Conservation (phyloP, 2,888 invertebrate species). For the Drosophila stalkeri region DNA sequence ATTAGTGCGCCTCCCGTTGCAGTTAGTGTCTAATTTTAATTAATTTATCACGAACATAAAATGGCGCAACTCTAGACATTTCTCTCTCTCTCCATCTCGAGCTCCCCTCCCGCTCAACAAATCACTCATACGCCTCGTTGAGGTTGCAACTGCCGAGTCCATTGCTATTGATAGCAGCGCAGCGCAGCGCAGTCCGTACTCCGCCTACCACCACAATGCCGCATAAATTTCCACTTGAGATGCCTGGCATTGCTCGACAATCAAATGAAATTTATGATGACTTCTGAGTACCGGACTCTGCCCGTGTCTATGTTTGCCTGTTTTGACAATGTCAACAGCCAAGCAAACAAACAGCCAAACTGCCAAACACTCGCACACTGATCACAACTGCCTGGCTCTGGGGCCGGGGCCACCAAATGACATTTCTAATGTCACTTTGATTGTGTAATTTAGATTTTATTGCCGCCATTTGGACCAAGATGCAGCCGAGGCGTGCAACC, state of each 20-base stretch:
- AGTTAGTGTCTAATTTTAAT: conserved; percentile 79
- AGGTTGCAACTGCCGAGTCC: conserved; percentile 26
- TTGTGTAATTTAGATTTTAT: conserved; percentile 76
- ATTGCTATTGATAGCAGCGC: conserved; percentile 45
- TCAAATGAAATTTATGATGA: conserved; percentile 78
- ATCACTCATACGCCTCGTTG: conserved; percentile 78
- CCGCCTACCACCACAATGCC: conserved; percentile 13
- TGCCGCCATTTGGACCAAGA: conserved; percentile 56
- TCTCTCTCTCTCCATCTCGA: neutral
- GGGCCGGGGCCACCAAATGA: conserved; percentile 53
- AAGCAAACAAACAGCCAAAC: conserved; percentile 54
- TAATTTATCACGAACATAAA: conserved; percentile 79
- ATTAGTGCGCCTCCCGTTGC: conserved; percentile 73
- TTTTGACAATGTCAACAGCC: conserved; percentile 78
- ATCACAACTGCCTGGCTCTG: conserved; percentile 16
- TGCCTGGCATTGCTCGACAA: conserved; percentile 66
- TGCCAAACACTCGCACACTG: conserved; percentile 10
- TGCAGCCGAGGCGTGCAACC: conserved; percentile 56
- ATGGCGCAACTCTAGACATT: conserved; percentile 64
- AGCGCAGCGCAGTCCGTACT: conserved; percentile 15
- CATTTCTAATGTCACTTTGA: conserved; percentile 77
- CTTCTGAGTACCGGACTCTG: conserved; percentile 28
- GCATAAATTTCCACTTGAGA: conserved; percentile 75
- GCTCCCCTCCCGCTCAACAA: conserved; percentile 44
- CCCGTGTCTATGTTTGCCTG: conserved; percentile 39